Base-by-base conservation (phyloP, 2,113 vertebrate genomes). In the Oncorhynchus clarkii region DNA sequence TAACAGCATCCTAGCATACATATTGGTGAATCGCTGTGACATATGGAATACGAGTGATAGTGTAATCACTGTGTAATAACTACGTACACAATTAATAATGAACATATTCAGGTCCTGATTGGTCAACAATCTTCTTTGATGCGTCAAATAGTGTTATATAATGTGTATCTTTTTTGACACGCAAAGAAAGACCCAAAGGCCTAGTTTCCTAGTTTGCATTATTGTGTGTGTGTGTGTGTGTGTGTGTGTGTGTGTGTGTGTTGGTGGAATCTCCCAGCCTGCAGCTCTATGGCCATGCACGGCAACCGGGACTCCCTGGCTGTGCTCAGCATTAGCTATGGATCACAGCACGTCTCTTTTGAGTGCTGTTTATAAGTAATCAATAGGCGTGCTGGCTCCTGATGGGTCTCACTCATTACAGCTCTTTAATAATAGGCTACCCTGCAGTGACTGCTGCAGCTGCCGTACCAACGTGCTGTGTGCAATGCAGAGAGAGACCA, bases 391-490 rank as follows among this genome's bases (percentile, higher is more conserved):
- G 85, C 87, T 85, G 88, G 82, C 87, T 89, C 84, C 82, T 88
- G 88, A 92, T 90, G 88, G 85, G 83, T 87, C 88, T 86, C 88
- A 88, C 89, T 92, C 90, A 91, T 93, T 93, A 91, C 86, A 86
- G 87, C 85, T 87, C 91, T 91, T 93, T 91, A 92, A 91, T 91
- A 93, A 91, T 90, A 91, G 87, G 83, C 84, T 82, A 88, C 80
- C 88, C 91, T 82, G 86, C 80, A 74, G 87, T 85, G 81, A 88
- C 75, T 82, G 79, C 77, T 13, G 34, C 34, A 34, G 34, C 34
- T 34, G 34, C 34, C 34, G 34, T 34, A 3, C 13, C 49, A 11
- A 11, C 49, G 11, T 51, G 12, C 9, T 13, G 49, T 11, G 9
- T 51, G 49, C 14, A 14, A 14, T 51, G 49, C 49, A 51, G 16